Evolutionary conservation across 2,888 invertebrate species (phyloP), one percentile per base, ranked within the genome.

Genomic region (Shargacucullia verbasci): DNA sequence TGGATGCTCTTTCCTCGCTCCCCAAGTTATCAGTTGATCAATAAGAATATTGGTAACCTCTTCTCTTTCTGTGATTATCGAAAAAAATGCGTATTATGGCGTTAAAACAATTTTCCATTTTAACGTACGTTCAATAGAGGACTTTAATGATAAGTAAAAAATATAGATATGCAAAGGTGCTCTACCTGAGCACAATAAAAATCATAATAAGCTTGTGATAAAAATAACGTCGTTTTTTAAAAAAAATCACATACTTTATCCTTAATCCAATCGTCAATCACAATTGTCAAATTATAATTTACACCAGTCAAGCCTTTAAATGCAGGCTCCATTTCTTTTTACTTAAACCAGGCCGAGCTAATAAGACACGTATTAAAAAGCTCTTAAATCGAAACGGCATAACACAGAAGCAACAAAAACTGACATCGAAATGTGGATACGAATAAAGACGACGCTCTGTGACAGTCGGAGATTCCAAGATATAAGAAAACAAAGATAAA

Each of bases 371-470:
- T 80, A 85, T 85, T 85, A 85, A 85, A 82, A 82, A 74, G 71
- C 73, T 76, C 78, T 84, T 80, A 84, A 85, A 83, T 79, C 76
- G 82, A 86, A 83, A 86, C 79, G 72, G 79, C 79, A 80, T 73
- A 78, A 79, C 78, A 79, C 77, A 71, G 78, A 71, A 77, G 80
- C 82, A 82, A 85, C 82, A 86, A 87, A 85, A 88, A 82, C 79
- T 87, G 86, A 85, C 88, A 86, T 80, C 80, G 79, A 82, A 82
- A 84, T 83, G 79, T 85, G 85, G 84, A 83, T 85, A 78, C 79
- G 83, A 82, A 87, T 84, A 85, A 90, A 84, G 81, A 82, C 84
- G 84, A 85, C 74, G 78, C 79, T 75, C 80, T 83, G 86, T 85
- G 87, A 88, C 87, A 85, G 82, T 78, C 78, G 59, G 78, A 83